Evolutionary conservation across 2,113 vertebrate species (phyloP), one percentile per base, ranked within the genome.

Genomic region (Rhipidura dahli): DNA sequence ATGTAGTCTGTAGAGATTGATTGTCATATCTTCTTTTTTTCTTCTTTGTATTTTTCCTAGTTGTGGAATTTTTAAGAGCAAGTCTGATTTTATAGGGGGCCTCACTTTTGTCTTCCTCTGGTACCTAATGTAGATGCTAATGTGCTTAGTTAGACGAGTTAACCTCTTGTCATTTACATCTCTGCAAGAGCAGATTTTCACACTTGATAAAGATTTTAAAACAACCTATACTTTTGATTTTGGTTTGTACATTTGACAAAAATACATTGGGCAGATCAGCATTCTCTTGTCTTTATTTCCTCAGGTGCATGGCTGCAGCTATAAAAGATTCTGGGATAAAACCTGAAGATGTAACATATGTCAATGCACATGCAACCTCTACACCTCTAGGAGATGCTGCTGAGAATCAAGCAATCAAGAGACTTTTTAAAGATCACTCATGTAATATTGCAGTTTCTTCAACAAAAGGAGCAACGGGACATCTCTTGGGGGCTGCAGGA

Each of bases 301-400:
- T 56, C 96, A 99, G 99, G 91, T 99, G 99, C 92, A 99, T 99
- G 99, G 96, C 98, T 39, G 98, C 99, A 69, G 99, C 99, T 66
- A 94, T 99, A n/a, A 98, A 93, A 94, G 96, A 99, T 84, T 98
- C 99, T 16, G 95, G 97, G 3, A 39, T 99, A 63, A 93, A 95
- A 15, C 98, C 98, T 6, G 97, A 98, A 78, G 98, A 99, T 11
- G 94, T 99, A 92, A 98, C 98, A 0, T 99, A 99, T 17, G 53
- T 99, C 28, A 99, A 99, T 7, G 99, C 99, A 15, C 99, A 99
- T 50, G 99, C 99, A 84, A 99, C 99, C 35, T 99, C 99, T 60
- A 99, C 99, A 1, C 99, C 99, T 14, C 85, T 99, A 77, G 99
- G 99, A 33, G 99, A 99, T 18, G 99, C 99, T 28, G 99, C 99